Conservation (phyloP, 2,888 invertebrate genomes). For the Seira ritae region DNA sequence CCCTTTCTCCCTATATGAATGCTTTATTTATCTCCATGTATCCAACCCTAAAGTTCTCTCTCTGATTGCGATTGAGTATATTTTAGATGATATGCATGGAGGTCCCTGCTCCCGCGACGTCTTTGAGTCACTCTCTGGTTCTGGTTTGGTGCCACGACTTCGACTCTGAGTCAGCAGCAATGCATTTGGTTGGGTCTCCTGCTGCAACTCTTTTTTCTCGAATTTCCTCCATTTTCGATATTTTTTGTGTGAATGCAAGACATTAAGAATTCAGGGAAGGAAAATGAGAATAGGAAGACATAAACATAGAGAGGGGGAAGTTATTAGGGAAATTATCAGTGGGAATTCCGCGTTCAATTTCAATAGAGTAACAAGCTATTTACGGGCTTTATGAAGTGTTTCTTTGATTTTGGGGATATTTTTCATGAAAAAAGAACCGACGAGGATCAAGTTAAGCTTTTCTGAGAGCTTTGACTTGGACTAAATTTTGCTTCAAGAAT, state of each 20-base stretch:
- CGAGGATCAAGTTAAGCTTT: too few species aligned
- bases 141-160: neutral
- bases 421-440: conserved; percentile 10
- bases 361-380: conserved; percentile 40
- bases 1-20: neutral
- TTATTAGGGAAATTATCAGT: conserved; percentile 59
- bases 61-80: neutral
- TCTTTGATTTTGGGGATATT: conserved; percentile 24
- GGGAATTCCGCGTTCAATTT: conserved; percentile 51
- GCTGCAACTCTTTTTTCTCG: neutral
- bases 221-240: neutral
- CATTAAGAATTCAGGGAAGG: conserved; percentile 25
- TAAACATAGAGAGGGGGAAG: conserved; percentile 36
- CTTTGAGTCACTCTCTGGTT: neutral
- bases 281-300: conserved; percentile 27
- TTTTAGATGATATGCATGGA: neutral
- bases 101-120: neutral
- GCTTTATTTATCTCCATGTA: neutral
- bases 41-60: neutral
- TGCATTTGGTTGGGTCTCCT: neutral
- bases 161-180: neutral
- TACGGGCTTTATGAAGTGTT: neutral
- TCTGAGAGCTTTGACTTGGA: too few species aligned
- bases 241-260: neutral
- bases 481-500: too few species aligned